A percentile compares a stretch with the other conserved stretches of the same genome.
Conservation (phyloP, 2,113 vertebrate species). For the Misgurnus mizolepis region DNA sequence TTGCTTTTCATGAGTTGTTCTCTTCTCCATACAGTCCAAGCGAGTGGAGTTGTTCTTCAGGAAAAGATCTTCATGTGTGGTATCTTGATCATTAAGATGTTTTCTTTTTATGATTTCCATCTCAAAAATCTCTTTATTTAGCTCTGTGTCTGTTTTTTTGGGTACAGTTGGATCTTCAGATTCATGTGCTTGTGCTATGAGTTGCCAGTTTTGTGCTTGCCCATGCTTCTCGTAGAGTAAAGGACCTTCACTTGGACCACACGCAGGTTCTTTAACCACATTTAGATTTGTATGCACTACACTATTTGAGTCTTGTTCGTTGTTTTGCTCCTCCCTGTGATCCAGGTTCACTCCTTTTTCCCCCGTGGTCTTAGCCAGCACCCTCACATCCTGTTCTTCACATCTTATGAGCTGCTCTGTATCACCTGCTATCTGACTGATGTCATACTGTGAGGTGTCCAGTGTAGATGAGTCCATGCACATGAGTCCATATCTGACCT, state of each 20-base stretch:
- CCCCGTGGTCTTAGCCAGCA: neutral
- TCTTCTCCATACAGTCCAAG: constrained; percentile 4
- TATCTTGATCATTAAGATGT: constrained; percentile 14
- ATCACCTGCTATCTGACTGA: neutral
- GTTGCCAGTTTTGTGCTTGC: constrained; percentile 37
- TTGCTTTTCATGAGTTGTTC: neutral
- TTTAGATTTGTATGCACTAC: constrained; percentile 22
- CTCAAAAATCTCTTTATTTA: neutral
- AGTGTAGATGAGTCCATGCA: constrained; percentile 4
- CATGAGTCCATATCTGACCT: too few species aligned
- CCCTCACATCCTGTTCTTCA: neutral
- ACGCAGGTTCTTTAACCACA: neutral
- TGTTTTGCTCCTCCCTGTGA: neutral
- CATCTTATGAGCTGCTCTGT: neutral
- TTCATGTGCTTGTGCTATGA: constrained; percentile 25
- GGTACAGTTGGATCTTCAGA: neutral
- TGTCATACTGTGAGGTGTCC: constrained; percentile 2
- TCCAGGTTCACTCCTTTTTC: constrained; percentile 13
- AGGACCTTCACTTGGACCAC: constrained; percentile 9
- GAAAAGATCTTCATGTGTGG: neutral
- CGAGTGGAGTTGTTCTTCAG: neutral
- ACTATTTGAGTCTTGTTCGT: neutral
- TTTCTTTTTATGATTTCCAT: neutral
- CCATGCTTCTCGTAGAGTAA: neutral
- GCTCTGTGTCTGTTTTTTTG: neutral